Base-by-base conservation (phyloP, 2,113 vertebrate genomes). In the Passer montanus region DNA sequence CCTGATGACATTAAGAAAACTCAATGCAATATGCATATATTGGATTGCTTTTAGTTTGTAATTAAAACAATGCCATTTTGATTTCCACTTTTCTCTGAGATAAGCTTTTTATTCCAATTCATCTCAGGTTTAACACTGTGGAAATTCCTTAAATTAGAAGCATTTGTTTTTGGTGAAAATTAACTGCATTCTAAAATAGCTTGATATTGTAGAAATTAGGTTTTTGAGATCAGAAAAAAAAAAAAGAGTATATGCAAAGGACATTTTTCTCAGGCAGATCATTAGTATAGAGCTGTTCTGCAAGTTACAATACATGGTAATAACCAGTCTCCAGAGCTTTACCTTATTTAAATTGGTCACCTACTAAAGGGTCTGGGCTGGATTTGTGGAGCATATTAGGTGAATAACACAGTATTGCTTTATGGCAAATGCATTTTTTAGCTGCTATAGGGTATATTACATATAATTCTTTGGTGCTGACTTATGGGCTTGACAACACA, bases 401-500 rank as follows among this genome's bases (percentile, higher is more conserved):
- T 87, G 84, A 93, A 87, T 94, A 92, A 49, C 68, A 76, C 27
- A 37, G 19, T 44, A 74, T 28, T 90, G 43, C 37, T 78, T 90
- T 81, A 43, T 58, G 44, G 73, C 31, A 90, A 84, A 88, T 43
- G n/a, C 20, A 27, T 90, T 88, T 93, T 84, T 96, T 93, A 95
- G 46, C 18, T 93, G 58, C 87, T 91, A 68, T 72, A 68, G 28
- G 64, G 20, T 86, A 75, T 78, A 93, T 74, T 91, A 46, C 24
- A 43, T 70, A 39, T 41, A 96, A 79, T 37, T 76, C 23, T 94
- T 92, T 84, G 62, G 72, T 95, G 81, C 46, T 95, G 93, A 93
- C 70, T 95, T 97, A 92, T 33, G 20, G 33, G 50, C 49, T 84
- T 91, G 41, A 95, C 89, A 96, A 82, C 50, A 46, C 50, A 60